phyloP scores from a whole-genome alignment of 2,888 invertebrate genomes.

The Heliconius hortense region DNA sequence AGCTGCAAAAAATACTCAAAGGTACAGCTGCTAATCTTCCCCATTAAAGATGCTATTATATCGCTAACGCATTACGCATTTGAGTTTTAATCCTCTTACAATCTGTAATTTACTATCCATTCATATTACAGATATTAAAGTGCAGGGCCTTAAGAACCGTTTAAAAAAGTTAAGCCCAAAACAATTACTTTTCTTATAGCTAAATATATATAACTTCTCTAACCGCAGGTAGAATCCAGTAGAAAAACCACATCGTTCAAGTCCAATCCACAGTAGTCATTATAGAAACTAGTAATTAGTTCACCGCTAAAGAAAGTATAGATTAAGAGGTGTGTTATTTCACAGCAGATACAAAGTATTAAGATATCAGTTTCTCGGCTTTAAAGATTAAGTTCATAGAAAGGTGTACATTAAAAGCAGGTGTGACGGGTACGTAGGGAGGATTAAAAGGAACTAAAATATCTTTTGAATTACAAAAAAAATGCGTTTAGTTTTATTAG shows the following conservation, averaged over 20 bases:
- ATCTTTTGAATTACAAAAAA: background rate
- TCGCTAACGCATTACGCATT: no score
- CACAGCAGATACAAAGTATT: slow-evolving; percentile 37
- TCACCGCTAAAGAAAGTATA: slow-evolving; percentile 23
- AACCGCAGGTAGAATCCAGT: background rate
- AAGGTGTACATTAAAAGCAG: slow-evolving; percentile 10
- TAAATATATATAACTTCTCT: background rate
- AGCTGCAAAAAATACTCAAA: no score
- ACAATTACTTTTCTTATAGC: background rate
- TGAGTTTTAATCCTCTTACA: no score
- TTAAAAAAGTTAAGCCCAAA: background rate
- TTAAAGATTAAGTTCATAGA: slow-evolving; percentile 8
- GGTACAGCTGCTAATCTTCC: no score
- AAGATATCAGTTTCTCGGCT: slow-evolving; percentile 38
- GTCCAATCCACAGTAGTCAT: slow-evolving; percentile 30
- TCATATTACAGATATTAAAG: no score
- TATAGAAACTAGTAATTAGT: slow-evolving; percentile 38
- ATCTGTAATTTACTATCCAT: no score
- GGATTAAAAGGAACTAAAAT: background rate
- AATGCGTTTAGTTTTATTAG: background rate
- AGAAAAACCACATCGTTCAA: slow-evolving; percentile 26
- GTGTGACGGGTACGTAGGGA: background rate
- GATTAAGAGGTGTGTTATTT: slow-evolving; percentile 30
- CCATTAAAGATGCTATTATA: no score
- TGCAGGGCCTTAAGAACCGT: background rate